Percentiles rank a stretch among this genome's conserved stretches.
phyloP scores from a whole-genome alignment of 2,888 invertebrate species.

The Brenthis ino region DNA sequence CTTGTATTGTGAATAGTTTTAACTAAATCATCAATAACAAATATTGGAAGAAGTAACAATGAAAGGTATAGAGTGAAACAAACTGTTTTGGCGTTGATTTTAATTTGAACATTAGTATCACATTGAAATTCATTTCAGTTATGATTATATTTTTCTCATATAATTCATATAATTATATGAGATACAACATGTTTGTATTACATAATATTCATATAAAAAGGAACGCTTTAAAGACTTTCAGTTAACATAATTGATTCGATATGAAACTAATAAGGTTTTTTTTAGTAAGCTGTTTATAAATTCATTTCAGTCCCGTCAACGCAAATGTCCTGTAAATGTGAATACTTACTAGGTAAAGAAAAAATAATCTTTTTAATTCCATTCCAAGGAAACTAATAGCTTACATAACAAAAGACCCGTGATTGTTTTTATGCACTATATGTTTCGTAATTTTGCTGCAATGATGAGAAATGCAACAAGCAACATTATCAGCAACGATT shows the following conservation, averaged over 20 bases:
- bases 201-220: too few species aligned
- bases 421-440: slow-evolving; percentile 1
- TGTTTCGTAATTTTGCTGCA: neutral
- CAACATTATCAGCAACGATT: too few species aligned
- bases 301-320: too few species aligned
- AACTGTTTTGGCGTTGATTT: slow-evolving; percentile 3
- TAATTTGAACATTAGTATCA: too few species aligned
- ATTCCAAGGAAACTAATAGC: slow-evolving; percentile 21
- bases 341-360: neutral
- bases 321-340: neutral
- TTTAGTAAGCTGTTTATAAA: too few species aligned
- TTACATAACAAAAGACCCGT: slow-evolving; percentile 34
- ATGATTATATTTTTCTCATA: too few species aligned
- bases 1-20: slow-evolving; percentile 21
- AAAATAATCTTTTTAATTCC: slow-evolving; percentile 36
- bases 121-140: too few species aligned
- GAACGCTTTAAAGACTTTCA: too few species aligned
- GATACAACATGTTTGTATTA: too few species aligned
- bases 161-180: too few species aligned
- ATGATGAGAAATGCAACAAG: neutral
- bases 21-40: slow-evolving; percentile 16
- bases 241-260: too few species aligned
- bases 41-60: slow-evolving; percentile 57
- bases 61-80: slow-evolving; percentile 59
- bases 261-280: too few species aligned